A percentile compares a stretch with the other conserved stretches of the same genome.
These are phyloP conservation scores for Dallia pectoralis DNA, from an alignment of 2,797 vertebrate species.

Conservation along the genomic window DNA sequence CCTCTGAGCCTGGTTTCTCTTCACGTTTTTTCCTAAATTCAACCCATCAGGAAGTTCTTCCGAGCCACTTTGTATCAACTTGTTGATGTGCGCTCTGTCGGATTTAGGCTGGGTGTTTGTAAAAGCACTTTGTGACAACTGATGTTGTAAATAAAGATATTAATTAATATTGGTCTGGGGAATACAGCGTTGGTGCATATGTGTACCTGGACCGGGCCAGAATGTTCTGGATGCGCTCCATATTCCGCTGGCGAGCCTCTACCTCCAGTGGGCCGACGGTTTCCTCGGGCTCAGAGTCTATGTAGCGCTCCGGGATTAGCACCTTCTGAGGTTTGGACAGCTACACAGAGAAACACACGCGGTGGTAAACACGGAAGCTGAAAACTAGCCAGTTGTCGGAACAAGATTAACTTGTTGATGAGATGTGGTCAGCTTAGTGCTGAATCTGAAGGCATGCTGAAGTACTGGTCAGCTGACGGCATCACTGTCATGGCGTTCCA, in stretches of 20 bases:
- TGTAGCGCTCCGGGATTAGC: conserved; percentile 89
- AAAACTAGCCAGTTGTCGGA: neutral
- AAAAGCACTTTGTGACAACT: too few species aligned
- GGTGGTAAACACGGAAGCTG: neutral
- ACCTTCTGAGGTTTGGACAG: conserved; percentile 93
- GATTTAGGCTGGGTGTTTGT: too few species aligned
- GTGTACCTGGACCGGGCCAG: conserved; percentile 91
- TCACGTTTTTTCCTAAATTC: too few species aligned
- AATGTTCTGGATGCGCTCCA: conserved; percentile 93
- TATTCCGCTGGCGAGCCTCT: conserved; percentile 88
- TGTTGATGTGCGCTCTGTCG: too few species aligned
- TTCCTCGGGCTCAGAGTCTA: conserved; percentile 90
- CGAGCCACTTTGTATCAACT: too few species aligned
- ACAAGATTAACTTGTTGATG: neutral
- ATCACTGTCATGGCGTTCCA: too few species aligned
- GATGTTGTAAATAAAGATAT: too few species aligned
- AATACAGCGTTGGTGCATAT: neutral
- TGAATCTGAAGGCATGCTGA: too few species aligned
- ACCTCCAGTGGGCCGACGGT: conserved; percentile 88
- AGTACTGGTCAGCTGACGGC: too few species aligned
- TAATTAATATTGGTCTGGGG: neutral
- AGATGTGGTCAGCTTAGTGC: too few species aligned
- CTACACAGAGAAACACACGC: conserved; percentile 61
- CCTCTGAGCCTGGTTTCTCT: too few species aligned
- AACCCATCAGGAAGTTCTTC: too few species aligned